phyloP scores from a whole-genome alignment of 2,113 vertebrate species.

The Nerophis lumbriciformis region DNA sequence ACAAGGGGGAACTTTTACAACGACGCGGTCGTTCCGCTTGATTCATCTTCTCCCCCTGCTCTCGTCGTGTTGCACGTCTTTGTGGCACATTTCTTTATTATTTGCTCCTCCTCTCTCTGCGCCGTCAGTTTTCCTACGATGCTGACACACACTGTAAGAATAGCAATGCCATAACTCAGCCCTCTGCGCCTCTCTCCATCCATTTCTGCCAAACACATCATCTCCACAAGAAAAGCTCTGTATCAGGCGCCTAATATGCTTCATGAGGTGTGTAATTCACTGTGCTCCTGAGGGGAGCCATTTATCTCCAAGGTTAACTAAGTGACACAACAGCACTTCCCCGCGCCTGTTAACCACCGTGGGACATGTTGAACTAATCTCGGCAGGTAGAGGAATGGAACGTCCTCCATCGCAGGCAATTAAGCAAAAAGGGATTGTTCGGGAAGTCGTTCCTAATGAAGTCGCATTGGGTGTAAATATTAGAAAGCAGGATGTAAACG shows the following conservation, averaged over 20 bases:
- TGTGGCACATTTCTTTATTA: constrained; percentile 31
- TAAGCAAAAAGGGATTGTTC: constrained; percentile 46
- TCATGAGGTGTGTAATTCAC: constrained; percentile 93
- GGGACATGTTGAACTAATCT: constrained; percentile 64
- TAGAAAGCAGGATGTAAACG: constrained; percentile 43
- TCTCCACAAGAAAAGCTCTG: constrained; percentile 85
- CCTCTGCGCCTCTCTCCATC: constrained; percentile 52
- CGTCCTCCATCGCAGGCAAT: constrained; percentile 39
- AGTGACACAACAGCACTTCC: constrained; percentile 83
- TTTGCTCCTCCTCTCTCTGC: neutral
- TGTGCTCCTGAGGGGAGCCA: constrained; percentile 77
- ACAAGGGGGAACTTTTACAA: constrained; percentile 33
- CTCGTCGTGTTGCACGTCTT: constrained; percentile 18
- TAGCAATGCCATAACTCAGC: constrained; percentile 89
- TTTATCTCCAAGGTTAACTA: constrained; percentile 93
- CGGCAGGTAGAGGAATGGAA: constrained; percentile 53
- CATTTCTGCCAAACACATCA: constrained; percentile 75
- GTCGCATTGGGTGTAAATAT: constrained; percentile 54
- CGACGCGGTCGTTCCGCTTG: constrained; percentile 20
- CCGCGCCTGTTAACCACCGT: constrained; percentile 72
- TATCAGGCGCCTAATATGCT: constrained; percentile 86
- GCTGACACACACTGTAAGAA: constrained; percentile 71
- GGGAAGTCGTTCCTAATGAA: constrained; percentile 49
- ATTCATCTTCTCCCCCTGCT: constrained; percentile 40
- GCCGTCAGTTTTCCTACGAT: constrained; percentile 39